These are phyloP conservation scores for Heterodera schachtii DNA, from an alignment of 1,140 invertebrate species.

Conservation along the genomic window DNA sequence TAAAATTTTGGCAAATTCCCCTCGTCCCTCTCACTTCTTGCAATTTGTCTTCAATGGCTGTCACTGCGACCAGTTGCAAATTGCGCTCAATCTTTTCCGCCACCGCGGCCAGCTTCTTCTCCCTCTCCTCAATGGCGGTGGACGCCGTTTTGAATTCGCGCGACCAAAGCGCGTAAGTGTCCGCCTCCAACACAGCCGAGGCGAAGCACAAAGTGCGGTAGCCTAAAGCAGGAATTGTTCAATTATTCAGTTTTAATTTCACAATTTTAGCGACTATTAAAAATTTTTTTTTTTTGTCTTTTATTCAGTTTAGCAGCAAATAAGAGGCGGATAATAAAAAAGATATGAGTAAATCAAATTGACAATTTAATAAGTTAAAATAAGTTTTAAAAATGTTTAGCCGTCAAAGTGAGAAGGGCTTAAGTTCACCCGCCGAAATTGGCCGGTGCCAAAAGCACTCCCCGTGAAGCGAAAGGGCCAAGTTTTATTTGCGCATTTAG, in stretches of 20 bases:
- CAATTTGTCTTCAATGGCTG: constrained; percentile 93
- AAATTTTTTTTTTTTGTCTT: too few species aligned
- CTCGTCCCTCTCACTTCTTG: constrained; percentile 73
- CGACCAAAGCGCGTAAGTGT: constrained; percentile 78
- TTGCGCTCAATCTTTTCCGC: constrained; percentile 83
- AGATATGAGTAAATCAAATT: not conserved
- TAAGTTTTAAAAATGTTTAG: too few species aligned
- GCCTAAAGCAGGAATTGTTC: constrained; percentile 46
- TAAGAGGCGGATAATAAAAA: too few species aligned
- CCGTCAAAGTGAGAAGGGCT: not conserved
- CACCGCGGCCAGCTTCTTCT: constrained; percentile 80
- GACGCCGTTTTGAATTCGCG: constrained; percentile 79
- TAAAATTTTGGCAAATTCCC: too few species aligned
- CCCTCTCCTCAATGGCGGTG: constrained; percentile 76
- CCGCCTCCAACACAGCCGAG: constrained; percentile 76
- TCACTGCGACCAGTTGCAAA: constrained; percentile 82
- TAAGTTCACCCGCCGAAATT: not conserved
- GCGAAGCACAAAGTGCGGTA: constrained; percentile 84
- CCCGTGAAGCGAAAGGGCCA: not conserved
- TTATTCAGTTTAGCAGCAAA: too few species aligned
- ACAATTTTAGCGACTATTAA: too few species aligned
- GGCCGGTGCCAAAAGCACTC: not conserved
- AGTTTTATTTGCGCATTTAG: not conserved
- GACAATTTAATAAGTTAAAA: too few species aligned
- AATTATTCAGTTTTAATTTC: too few species aligned